Base-by-base conservation (phyloP, 2,888 invertebrate species). In the Drosophila glabriapex region DNA sequence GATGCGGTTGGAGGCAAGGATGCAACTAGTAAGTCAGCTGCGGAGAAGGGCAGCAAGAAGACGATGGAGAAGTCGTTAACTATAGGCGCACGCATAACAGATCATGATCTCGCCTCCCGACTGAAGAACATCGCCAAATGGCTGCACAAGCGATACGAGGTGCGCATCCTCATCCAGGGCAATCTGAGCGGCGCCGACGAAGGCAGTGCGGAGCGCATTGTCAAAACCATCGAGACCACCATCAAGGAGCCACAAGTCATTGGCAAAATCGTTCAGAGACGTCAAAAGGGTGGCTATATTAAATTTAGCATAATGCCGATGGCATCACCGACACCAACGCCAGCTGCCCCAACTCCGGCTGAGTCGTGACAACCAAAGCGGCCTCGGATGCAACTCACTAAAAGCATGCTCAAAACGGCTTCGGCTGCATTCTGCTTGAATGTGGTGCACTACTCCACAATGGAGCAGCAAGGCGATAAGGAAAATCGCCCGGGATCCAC, bases 91-190 rank as follows among this genome's bases (percentile, higher is more conserved):
- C 95, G 94, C 76, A 96, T 96, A 72, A 94, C 94, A 9, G 94
- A 95, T 52, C 95, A 96, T 93, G 96, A 97, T 93, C 94, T 96
- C 52, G 93, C 94, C 89, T 95, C 95, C 10, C 94, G 95, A 72
- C 92, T 95, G 0, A 96, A 95, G 72, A 96, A 96, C 91, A 95
- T 96, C 80, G 74, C 93, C 1, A 96, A 96, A 93, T 95, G 96
- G 94, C 84, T 96, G 10, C 93, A 93, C n/a, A 96, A 96, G 85
- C 94, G 94, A 12, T 95, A 95, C 93, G 96, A 96, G 94, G 95
- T 96, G 12, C 91, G 91, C 22, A 76, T 93, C 25, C 76, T 93
- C 2, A 92, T 93, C 35, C 93, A 93, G 69, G 83, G 81, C 25
- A 76, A 68, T 16, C 25, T 55, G 1, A 79, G 68, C 10, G 80